Conservation (phyloP, 2,113 vertebrate genomes). For the Daubentonia madagascariensis region DNA sequence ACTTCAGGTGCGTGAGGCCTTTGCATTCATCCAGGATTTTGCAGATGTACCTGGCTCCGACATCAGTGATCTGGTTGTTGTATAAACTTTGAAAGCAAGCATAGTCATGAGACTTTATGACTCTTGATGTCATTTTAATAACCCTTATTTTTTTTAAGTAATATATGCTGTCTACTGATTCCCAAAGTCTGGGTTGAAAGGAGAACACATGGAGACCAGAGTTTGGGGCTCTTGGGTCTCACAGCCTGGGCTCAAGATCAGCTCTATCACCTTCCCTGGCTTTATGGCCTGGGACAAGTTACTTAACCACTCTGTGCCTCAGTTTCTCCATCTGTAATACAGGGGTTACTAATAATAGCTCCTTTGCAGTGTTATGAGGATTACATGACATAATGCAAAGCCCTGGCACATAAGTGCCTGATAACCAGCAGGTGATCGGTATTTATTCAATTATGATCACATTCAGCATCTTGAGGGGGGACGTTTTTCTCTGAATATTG, state of each 20-base stretch:
- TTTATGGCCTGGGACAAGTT: not conserved
- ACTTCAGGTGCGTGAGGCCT: constrained; percentile 90
- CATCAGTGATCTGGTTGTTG: constrained; percentile 94
- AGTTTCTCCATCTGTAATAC: not conserved
- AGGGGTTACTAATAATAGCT: no score
- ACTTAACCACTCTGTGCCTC: not conserved
- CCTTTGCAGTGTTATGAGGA: not conserved
- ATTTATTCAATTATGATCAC: not conserved
- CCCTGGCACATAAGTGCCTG: accelerated
- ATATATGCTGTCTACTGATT: not conserved
- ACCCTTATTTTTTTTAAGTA: no score
- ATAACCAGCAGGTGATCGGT: no score
- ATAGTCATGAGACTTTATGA: not conserved
- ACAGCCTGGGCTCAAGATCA: not conserved
- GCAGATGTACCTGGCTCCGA: constrained; percentile 90
- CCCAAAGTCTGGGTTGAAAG: not conserved
- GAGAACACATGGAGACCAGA: not conserved
- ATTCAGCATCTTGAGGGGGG: not conserved
- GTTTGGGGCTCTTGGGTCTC: not conserved
- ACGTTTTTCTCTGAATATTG: not conserved
- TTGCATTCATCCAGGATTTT: constrained; percentile 92
- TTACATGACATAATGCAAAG: no score
- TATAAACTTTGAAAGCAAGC: constrained; percentile 89
- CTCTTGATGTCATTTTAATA: not conserved
- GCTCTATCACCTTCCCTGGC: not conserved